Conservation (phyloP, 2,797 vertebrate species). For the Cyprinella venusta region DNA sequence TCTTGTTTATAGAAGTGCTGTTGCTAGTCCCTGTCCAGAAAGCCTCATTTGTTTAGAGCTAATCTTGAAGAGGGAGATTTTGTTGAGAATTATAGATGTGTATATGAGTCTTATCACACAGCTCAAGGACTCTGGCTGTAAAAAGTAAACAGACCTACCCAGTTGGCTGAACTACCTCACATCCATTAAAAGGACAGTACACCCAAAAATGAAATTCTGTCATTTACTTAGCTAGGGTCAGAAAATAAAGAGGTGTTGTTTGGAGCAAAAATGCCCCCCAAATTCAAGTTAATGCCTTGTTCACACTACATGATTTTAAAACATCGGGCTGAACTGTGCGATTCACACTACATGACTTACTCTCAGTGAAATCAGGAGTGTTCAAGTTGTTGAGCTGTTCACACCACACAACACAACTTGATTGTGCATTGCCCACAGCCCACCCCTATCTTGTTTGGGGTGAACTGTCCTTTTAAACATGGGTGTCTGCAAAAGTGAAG, state of each 20-base stretch:
- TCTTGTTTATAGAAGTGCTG: slow-evolving; percentile 8
- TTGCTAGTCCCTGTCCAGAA: slow-evolving; percentile 10
- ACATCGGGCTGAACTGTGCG: too few relatives aligned
- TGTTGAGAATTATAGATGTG: slow-evolving; percentile 14
- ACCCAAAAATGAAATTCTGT: not conserved
- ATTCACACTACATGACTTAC: too few relatives aligned
- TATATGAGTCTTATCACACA: not conserved
- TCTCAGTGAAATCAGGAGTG: too few relatives aligned
- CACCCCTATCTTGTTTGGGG: too few relatives aligned
- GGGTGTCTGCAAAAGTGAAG: slow-evolving; percentile 37
- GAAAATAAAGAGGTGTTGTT: not conserved
- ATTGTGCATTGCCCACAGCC: too few relatives aligned
- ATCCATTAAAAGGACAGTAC: not conserved
- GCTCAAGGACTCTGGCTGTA: slow-evolving; percentile 28
- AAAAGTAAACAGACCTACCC: not conserved
- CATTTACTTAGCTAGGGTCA: not conserved
- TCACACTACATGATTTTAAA: too few relatives aligned
- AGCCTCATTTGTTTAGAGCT: not conserved
- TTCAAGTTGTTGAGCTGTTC: too few relatives aligned
- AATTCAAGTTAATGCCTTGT: too few relatives aligned
- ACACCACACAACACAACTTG: too few relatives aligned
- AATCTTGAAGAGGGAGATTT: not conserved
- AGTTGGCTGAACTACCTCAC: not conserved
- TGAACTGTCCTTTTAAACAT: not conserved
- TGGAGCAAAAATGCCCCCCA: not conserved